Evolutionary conservation across 2,113 vertebrate genomes (phyloP), one percentile per base, ranked within the genome.

Genomic region (Nothoprocta perdicaria): DNA sequence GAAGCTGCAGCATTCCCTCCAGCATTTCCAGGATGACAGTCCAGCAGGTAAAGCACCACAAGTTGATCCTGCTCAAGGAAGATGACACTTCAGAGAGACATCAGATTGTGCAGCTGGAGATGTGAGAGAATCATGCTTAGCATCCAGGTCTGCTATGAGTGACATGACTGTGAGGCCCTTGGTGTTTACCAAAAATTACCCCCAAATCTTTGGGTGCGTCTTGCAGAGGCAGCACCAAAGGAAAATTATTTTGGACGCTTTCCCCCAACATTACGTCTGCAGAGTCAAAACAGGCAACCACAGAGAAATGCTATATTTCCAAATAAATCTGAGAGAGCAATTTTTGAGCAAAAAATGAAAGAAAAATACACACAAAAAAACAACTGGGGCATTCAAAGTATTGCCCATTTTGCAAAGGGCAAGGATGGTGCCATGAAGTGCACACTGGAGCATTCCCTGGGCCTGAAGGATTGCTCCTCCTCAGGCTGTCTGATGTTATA

Each of bases 281-380:
- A 31, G 15, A 21, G 2, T 33, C 23, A 10, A 21, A 74, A 55
- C 7, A 26, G 27, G 69, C 2, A 69, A 13, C n/a, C 61, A 80
- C 33, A 80, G 67, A 62, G 31, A 12, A 8, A 15, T 61, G 46
- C 8, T 61, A 3, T 35, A 16, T 67, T 72, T 66, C 24, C 29
- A 78, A 50, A 46, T 2, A 6, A 12, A 33, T 29, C 2, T 35
- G 14, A 73, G 21, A 48, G 1, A 4, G 12, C 14, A 1, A 1
- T 0, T 19, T 86, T 22, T 66, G 63, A 43, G 8, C 6, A 46
- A 17, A 31, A 57, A 57, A 31, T 14, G 19, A 65, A 67, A 48
- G 15, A 8, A 2, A 38, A 46, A 46, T 18, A 17, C 45, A 46
- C 18, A 53, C n/a, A n/a, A n/a, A 53, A 65, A 67, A 43, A 15